A percentile compares a stretch with the other conserved stretches of the same genome.
phyloP scores from a whole-genome alignment of 2,888 invertebrate genomes.

The Ennomos fuscantarius region DNA sequence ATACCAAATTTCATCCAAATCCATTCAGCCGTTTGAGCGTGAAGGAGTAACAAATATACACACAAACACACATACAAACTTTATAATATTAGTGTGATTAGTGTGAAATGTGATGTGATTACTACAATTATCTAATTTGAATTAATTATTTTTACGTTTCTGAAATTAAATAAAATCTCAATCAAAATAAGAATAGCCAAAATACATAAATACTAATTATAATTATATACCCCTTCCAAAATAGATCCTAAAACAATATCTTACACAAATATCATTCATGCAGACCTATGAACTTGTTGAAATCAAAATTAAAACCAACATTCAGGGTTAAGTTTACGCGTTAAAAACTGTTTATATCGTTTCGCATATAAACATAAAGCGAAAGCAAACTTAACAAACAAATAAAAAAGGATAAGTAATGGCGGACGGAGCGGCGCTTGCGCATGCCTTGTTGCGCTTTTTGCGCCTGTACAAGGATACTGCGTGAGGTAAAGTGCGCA shows the following conservation, averaged over 20 bases:
- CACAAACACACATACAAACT: no score
- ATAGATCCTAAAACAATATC: constrained; percentile 15
- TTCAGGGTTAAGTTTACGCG: constrained; percentile 43
- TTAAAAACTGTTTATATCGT: constrained; percentile 50
- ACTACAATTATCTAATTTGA: no score
- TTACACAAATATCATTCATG: constrained; percentile 40
- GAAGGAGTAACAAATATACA: no score
- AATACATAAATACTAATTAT: no score
- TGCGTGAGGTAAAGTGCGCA: constrained; percentile 34
- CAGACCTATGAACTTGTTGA: constrained; percentile 38
- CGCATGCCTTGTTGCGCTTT: constrained; percentile 49
- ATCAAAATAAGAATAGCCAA: no score
- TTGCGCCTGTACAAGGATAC: constrained; percentile 49
- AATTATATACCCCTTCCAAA: no score
- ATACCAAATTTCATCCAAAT: no score
- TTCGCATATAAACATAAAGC: constrained; percentile 47
- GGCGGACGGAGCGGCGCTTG: constrained; percentile 56
- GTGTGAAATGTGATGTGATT: no score
- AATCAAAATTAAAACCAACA: constrained; percentile 41
- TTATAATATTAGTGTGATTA: no score
- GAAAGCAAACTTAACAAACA: constrained; percentile 44
- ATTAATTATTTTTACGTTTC: no score
- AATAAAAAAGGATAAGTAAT: constrained; percentile 55
- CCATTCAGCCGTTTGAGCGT: no score
- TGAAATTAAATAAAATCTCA: no score